Evolutionary conservation across 37 sponge, comb jelly and placozoan genomes (phyloP).

Genomic region (Haliclona indistincta): DNA sequence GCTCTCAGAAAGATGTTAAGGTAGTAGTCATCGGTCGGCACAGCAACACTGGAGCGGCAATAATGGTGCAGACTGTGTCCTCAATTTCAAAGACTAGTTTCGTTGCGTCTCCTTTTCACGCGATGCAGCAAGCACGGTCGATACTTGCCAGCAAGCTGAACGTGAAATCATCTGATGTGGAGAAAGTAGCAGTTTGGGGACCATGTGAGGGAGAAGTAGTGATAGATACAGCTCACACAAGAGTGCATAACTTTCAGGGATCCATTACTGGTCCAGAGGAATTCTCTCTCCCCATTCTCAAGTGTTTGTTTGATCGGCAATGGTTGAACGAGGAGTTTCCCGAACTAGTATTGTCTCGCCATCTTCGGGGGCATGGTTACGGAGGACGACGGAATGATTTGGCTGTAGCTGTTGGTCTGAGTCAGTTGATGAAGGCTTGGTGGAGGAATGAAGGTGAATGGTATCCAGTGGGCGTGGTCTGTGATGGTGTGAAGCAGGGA

Average conservation of each 20-base stretch:
- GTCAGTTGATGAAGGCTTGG: conserved; percentile 22
- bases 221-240: background rate
- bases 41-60: conserved; percentile 41
- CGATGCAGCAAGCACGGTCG: conserved; percentile 43
- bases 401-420: conserved; percentile 38
- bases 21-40: conserved; percentile 55
- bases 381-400: background rate
- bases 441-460: conserved; percentile 22
- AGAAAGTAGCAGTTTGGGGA: conserved; percentile 37
- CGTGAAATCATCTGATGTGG: conserved; percentile 42
- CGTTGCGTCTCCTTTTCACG: conserved; percentile 38
- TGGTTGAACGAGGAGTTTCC: conserved; percentile 46
- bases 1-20: conserved; percentile 34
- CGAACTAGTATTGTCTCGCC: background rate
- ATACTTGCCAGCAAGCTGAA: conserved; percentile 51
- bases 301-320: conserved; percentile 52
- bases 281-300: conserved; percentile 42
- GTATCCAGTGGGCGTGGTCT: conserved; percentile 41
- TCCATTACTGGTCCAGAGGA: conserved; percentile 61
- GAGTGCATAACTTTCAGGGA: conserved; percentile 33
- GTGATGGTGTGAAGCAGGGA: conserved; percentile 2
- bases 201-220: background rate
- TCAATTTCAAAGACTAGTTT: conserved; percentile 19
- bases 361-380: conserved; percentile 6
- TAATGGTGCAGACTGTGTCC: conserved; percentile 35